A percentile compares a stretch with the other conserved stretches of the same genome.
Evolutionary conservation across 1,140 invertebrate species (phyloP).

Genomic region (Drosophila takahashii): DNA sequence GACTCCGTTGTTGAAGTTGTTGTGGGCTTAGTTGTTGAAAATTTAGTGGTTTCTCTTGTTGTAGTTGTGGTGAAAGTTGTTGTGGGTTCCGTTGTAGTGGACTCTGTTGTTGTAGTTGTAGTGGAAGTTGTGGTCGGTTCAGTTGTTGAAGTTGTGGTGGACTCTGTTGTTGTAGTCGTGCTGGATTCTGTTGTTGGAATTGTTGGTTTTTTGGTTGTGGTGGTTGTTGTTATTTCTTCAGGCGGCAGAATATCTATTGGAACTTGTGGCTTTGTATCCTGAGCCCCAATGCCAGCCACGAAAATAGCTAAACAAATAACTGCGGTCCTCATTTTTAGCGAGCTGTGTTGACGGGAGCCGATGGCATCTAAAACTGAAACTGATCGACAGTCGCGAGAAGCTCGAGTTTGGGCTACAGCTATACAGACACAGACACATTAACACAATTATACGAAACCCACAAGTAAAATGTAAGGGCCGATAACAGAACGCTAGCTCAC

Average conservation of each 20-base stretch:
- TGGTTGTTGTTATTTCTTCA: background rate
- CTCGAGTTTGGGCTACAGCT: conserved; percentile 17
- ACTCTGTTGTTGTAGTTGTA: background rate
- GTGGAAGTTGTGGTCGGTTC: background rate
- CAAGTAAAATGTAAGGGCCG: conserved; percentile 32
- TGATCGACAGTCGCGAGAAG: conserved; percentile 16
- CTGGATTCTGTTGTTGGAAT: background rate
- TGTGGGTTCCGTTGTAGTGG: background rate
- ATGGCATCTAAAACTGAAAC: conserved; percentile 56
- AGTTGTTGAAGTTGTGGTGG: too few species aligned
- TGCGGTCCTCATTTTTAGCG: conserved; percentile 35
- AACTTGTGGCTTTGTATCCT: conserved; percentile 55
- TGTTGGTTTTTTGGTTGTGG: conserved; percentile 4
- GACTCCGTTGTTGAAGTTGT: background rate
- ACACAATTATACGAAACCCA: conserved; percentile 28
- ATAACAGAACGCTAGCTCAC: conserved; percentile 21
- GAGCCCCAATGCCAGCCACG: conserved; percentile 7
- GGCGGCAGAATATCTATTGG: conserved; percentile 42
- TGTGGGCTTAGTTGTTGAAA: background rate
- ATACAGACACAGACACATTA: conserved; percentile 27
- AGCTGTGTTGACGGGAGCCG: conserved; percentile 41
- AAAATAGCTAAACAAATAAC: conserved; percentile 23
- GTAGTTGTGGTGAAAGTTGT: background rate
- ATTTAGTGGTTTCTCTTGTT: background rate
- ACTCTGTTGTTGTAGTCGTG: background rate